Conservation (phyloP, 2,113 vertebrate genomes). For the Macaca fascicularis region DNA sequence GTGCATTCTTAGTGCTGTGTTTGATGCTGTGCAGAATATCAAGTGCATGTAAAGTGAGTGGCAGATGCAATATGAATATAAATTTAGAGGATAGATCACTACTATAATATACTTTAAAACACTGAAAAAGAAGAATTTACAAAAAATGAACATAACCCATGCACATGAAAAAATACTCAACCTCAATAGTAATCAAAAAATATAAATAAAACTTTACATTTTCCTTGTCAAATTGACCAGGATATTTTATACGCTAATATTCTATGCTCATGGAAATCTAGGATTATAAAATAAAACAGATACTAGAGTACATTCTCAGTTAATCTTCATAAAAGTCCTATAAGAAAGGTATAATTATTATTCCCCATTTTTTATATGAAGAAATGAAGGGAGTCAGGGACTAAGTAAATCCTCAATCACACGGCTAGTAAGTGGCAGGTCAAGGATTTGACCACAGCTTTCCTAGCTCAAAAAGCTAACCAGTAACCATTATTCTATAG, state of each 20-base stretch:
- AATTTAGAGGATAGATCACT: neutral
- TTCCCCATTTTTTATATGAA: neutral
- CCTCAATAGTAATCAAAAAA: neutral
- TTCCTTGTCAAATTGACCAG: neutral
- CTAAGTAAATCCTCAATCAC: neutral
- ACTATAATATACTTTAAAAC: neutral
- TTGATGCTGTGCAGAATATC: neutral
- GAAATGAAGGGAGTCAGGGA: neutral
- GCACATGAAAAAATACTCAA: neutral
- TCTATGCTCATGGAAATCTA: neutral
- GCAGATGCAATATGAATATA: neutral
- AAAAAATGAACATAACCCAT: neutral
- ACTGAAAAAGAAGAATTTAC: neutral
- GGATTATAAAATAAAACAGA: neutral
- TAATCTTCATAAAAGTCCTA: neutral
- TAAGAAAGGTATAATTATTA: neutral
- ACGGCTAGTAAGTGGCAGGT: neutral
- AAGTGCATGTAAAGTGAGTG: neutral
- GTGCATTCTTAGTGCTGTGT: neutral
- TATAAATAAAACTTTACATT: neutral
- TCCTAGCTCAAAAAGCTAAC: neutral
- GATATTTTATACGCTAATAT: neutral
- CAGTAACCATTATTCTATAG: neutral
- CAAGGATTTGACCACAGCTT: neutral
- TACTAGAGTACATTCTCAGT: neutral